Evolutionary conservation across 2,113 vertebrate genomes (phyloP), one percentile per base, ranked within the genome.

Genomic region (Microcebus murinus): DNA sequence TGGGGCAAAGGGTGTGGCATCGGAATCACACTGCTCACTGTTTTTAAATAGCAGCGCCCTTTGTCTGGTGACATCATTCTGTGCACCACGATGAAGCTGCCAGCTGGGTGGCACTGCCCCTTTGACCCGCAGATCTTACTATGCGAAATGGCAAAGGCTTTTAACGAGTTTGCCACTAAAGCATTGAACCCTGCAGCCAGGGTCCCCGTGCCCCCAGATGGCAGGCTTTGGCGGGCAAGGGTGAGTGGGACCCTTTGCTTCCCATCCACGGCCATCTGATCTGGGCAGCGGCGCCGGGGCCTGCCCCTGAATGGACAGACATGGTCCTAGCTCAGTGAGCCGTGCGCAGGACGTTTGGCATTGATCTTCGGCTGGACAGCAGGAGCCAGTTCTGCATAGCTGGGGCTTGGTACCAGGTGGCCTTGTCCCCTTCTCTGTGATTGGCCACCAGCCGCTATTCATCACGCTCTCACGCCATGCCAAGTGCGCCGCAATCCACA

Each of bases 1-100:
- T 90, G 85, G 98, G 97, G 95, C 87, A 50, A 70, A 92, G 61
- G 67, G 13, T 9, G 6, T 76, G 88, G 95, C 82, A 34, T 68
- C 88, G 71, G 61, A 85, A 87, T 89, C 87, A 61, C 70, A 57
- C 2, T 36, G 8, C 13, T 18, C 13, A 5, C 18, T 4, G 18
- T 79, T 55, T 73, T 52, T 77, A 74, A 25, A 50, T 8, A 29
- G 48, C 74, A 74, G 63, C 39, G 15, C 31, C 11, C 42, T 95
- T 59, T 36, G 59, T 57, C 48, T 83, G 57, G 73, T 25, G 61
- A 91, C 39, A 12, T 80, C 10, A 15, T 55, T 3, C 17, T 4
- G 18, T 2, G 2, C n/a, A 12, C 39, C 50, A 1, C 0, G n/a
- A 11, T 6, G 77, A 50, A 48, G 45, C 76, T 34, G 31, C 29